These are phyloP conservation scores for Euleptes europaea DNA, from an alignment of 2,113 vertebrate genomes.

Conservation along the genomic window DNA sequence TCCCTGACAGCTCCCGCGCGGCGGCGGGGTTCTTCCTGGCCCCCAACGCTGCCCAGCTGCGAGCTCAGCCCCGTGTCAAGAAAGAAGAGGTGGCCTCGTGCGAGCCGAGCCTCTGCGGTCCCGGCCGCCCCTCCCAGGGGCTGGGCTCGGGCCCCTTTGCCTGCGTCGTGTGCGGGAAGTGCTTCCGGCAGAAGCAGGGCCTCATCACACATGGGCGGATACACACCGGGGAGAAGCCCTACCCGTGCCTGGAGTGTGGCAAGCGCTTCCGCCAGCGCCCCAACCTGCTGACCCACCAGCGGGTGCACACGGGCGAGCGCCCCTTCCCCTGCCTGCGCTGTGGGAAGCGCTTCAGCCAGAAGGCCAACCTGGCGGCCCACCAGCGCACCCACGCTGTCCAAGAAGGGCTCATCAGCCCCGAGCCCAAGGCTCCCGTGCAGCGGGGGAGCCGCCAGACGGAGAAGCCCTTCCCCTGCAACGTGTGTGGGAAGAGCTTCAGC, in stretches of 20 bases:
- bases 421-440: slow-evolving; percentile 67
- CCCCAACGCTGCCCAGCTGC: background rate
- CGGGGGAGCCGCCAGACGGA: slow-evolving; percentile 67
- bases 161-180: slow-evolving; percentile 64
- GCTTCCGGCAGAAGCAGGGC: slow-evolving; percentile 67
- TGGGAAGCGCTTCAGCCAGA: slow-evolving; percentile 69
- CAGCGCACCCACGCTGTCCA: slow-evolving; percentile 68
- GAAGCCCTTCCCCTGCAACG: slow-evolving; percentile 65
- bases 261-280: slow-evolving; percentile 67
- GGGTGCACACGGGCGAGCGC: slow-evolving; percentile 54
- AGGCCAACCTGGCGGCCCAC: slow-evolving; percentile 69
- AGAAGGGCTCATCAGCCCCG: slow-evolving; percentile 59
- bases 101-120: background rate
- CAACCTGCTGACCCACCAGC: slow-evolving; percentile 47
- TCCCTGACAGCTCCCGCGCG: background rate
- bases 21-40: slow-evolving; percentile 13
- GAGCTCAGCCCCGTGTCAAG: background rate
- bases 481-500: slow-evolving; percentile 67
- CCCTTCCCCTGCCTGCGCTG: slow-evolving; percentile 70
- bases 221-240: slow-evolving; percentile 60
- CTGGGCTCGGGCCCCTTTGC: slow-evolving; percentile 11
- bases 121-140: background rate
- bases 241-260: slow-evolving; percentile 57
- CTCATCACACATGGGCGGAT: slow-evolving; percentile 66
- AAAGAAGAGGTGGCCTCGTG: slow-evolving; percentile 18